Evolutionary conservation across 1,140 invertebrate species (phyloP), one percentile per base, ranked within the genome.

Genomic region (Manduca sexta): DNA sequence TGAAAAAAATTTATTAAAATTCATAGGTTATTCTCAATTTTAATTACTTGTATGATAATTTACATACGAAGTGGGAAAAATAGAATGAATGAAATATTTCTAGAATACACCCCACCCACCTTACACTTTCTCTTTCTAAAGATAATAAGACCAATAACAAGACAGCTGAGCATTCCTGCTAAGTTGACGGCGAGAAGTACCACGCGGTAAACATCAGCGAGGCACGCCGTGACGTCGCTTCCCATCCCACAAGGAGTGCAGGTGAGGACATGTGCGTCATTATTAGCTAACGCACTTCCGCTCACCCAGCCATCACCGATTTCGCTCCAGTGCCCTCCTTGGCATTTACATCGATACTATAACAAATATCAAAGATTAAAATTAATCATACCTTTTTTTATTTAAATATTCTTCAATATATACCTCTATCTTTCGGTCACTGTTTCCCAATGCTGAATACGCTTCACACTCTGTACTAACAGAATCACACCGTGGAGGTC

Each of bases 41-140:
- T 7, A 21, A 21, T 7, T 21, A 21, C 2, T 3, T 2, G 21
- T 21, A 3, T 21, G 21, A 21, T 7, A 21, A 21, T 21, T 3
- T 21, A 21, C 2, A 21, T 21, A 21, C 21, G 21, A 21, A 21
- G n/a, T n/a, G n/a, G n/a, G n/a, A n/a, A n/a, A n/a, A n/a, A n/a
- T n/a, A n/a, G n/a, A n/a, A n/a, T n/a, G n/a, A n/a, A n/a, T n/a
- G n/a, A n/a, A n/a, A n/a, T n/a, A n/a, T n/a, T n/a, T n/a, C n/a
- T n/a, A n/a, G n/a, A n/a, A n/a, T n/a, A n/a, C n/a, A n/a, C n/a
- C n/a, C 0, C 12, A 49, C 69, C 78, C 84, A 94, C 93, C 89
- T 93, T 94, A 67, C 91, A 91, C 84, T 94, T 94, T 31, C 93
- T 84, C 49, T 93, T 90, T 58, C 90, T 88, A 60, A 94, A 93